Conservation (phyloP, 2,888 invertebrate genomes). For the Zygaena filipendulae region DNA sequence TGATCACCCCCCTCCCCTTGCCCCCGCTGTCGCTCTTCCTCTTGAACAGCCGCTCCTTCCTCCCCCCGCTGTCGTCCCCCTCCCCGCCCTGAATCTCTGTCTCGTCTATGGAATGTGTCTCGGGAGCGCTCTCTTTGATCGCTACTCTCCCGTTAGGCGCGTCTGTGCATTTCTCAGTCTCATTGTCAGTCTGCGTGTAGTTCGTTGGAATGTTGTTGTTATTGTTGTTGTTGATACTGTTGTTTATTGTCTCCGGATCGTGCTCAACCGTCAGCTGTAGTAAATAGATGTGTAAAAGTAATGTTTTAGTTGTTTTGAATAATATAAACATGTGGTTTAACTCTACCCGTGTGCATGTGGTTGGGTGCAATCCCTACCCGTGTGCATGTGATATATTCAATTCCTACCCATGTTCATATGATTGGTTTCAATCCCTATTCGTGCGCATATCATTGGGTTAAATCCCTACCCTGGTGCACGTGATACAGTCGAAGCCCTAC, state of each 20-base stretch:
- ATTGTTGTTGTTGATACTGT: conserved; percentile 1
- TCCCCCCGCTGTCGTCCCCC: conserved; percentile 24
- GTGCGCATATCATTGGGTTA: no score
- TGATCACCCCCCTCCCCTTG: conserved; percentile 36
- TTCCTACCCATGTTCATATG: no score
- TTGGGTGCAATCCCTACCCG: no score
- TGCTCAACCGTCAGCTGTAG: conserved; percentile 87
- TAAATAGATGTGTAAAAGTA: not conserved
- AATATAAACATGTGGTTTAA: no score
- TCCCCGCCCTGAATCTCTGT: conserved; percentile 64
- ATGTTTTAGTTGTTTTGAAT: not conserved
- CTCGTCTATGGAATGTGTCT: conserved; percentile 42
- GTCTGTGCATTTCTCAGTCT: conserved; percentile 8
- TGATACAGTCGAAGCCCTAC: no score
- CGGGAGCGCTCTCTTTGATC: no score
- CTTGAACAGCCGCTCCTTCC: conserved; percentile 53
- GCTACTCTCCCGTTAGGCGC: not conserved
- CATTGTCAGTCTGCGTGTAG: conserved; percentile 18
- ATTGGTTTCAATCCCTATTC: no score
- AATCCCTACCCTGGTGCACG: no score
- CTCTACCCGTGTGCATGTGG: no score
- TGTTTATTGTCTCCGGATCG: conserved; percentile 75
- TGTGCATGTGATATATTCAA: no score
- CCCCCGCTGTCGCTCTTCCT: conserved; percentile 51
- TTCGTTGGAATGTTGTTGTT: conserved; percentile 13